Evolutionary conservation across 2,113 vertebrate species (phyloP).

Genomic region (Onychorhynchus coronatus): DNA sequence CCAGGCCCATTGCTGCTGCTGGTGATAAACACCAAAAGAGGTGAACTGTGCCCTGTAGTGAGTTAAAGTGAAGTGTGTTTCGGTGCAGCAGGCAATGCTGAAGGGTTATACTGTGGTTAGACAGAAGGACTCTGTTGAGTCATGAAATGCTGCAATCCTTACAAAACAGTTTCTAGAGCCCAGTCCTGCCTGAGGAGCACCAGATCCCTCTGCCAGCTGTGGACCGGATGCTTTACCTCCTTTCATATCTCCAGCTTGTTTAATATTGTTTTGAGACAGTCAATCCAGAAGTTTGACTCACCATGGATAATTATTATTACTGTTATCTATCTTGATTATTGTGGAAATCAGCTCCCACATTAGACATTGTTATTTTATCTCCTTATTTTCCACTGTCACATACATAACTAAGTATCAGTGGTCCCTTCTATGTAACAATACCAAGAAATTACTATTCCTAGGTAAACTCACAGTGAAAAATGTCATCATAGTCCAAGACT

Average conservation of each 20-base stretch:
- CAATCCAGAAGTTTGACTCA: background rate
- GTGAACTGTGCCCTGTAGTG: fast-evolving
- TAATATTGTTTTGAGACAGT: background rate
- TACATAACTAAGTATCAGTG: background rate
- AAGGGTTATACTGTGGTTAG: background rate
- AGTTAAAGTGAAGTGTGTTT: background rate
- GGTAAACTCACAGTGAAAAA: background rate
- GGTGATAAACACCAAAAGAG: background rate
- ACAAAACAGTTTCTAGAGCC: background rate
- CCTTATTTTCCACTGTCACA: background rate
- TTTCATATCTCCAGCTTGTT: background rate
- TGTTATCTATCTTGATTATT: background rate
- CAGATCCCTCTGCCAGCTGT: background rate
- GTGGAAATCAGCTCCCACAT: background rate
- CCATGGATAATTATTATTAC: background rate
- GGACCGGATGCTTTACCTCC: background rate
- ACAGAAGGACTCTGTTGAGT: background rate
- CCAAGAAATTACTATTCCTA: background rate
- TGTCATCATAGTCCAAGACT: background rate
- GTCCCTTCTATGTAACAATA: background rate
- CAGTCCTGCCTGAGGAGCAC: background rate
- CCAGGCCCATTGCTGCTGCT: background rate
- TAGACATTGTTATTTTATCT: background rate
- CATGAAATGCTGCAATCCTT: background rate
- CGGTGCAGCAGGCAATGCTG: background rate